A percentile compares a stretch with the other conserved stretches of the same genome.
Conservation (phyloP, 1,140 invertebrate genomes). For the Periplaneta americana region DNA sequence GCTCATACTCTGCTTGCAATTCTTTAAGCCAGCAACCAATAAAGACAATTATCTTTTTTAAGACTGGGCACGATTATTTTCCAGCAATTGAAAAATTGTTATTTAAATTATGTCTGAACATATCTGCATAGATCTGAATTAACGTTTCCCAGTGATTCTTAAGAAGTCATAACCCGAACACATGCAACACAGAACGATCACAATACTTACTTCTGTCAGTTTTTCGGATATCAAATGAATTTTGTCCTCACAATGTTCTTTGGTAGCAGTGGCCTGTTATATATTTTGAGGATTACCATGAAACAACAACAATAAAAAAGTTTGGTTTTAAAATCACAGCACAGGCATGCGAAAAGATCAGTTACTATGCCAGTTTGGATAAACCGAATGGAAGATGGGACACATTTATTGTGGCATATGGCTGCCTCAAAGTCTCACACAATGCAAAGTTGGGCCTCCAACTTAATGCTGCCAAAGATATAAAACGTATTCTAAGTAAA, state of each 20-base stretch:
- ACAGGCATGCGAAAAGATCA: background rate
- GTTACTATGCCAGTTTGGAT: background rate
- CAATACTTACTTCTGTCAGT: slow-evolving; percentile 57
- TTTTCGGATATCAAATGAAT: slow-evolving; percentile 58
- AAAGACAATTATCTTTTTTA: background rate
- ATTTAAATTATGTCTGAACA: background rate
- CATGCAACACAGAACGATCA: background rate
- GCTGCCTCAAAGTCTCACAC: background rate
- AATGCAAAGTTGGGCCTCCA: background rate
- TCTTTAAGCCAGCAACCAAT: background rate
- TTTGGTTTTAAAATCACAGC: background rate
- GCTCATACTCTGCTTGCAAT: background rate
- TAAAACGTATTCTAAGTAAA: too few species aligned
- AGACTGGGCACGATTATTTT: background rate
- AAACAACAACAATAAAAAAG: slow-evolving; percentile 19
- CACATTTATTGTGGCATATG: background rate
- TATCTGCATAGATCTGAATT: too few species aligned
- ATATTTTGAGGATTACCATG: slow-evolving; percentile 7
- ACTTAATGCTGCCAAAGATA: too few species aligned
- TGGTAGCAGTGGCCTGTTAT: slow-evolving; percentile 52
- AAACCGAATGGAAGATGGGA: background rate
- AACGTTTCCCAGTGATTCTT: too few species aligned
- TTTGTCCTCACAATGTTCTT: slow-evolving; percentile 60
- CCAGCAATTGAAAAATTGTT: background rate
- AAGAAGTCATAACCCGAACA: too few species aligned